Base-by-base conservation (phyloP, 2,888 invertebrate genomes). In the Eupithecia dodoneata region DNA sequence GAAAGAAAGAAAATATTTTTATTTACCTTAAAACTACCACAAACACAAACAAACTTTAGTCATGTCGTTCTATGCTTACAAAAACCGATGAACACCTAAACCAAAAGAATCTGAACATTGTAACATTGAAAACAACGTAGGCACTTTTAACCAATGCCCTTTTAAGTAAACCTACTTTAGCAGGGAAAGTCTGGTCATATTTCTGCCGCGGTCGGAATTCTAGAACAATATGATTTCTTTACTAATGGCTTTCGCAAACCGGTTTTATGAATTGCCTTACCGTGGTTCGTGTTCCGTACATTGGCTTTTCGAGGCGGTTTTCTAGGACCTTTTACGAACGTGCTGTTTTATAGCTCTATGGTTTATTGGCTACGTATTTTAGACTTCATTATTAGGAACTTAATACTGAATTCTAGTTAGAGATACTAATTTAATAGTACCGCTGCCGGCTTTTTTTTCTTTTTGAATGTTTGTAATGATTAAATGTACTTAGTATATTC, bases 191-290 rank as follows among this genome's bases (percentile, higher is more conserved):
- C 71, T 5, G 49, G 30, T 55, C 41, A 55, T 71, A 71, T 71
- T 55, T 42, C 71, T 42, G 71, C 71, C 71, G n/a, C 55, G 18
- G 55, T 18, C n/a, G 18, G 18, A 3, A 18, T 52, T 59, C 55
- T 52, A 71, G 71, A 49, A 71, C 71, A 71, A 71, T 71, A 71
- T 49, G 71, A 49, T 71, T 71, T 69, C 69, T 66, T 66, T 66
- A 42, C 13, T 66, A 66, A 66, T 66, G 42, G 42, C 42, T 66
- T 15, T 42, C 66, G 41, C 41, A 42, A 66, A 66, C 66, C 66
- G 15, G 66, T 66, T 66, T 66, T 66, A 66, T 66, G 15, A 42
- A 66, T 42, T 66, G 42, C 66, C 65, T 42, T 42, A 15, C 66
- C 66, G 42, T 41, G 30, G 18, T 10, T 63, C 6, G 41, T 42